phyloP scores from a whole-genome alignment of 2,797 vertebrate species.

The Eupleurogrammus muticus region DNA sequence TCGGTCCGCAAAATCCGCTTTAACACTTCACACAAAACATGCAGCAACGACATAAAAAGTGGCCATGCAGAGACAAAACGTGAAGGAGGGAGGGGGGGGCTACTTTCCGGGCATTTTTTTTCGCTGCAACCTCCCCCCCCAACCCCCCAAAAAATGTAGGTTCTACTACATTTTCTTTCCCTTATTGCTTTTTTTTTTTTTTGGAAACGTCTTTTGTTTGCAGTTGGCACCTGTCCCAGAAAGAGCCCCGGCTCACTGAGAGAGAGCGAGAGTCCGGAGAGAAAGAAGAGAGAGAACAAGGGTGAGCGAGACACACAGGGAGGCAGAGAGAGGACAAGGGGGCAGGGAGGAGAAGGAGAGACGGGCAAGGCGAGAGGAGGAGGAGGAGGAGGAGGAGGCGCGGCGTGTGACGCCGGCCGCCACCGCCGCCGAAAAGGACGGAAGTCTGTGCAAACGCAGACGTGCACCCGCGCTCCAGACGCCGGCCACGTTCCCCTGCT shows the following conservation, averaged over 20 bases:
- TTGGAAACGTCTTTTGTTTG: constrained; percentile 91
- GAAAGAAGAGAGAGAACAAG: constrained; percentile 68
- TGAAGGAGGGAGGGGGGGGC: background rate
- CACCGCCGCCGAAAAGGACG: constrained; percentile 20
- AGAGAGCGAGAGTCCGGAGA: constrained; percentile 63
- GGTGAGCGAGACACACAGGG: constrained; percentile 59
- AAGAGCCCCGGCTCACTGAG: constrained; percentile 77
- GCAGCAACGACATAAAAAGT: too few species aligned
- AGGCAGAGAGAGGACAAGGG: constrained; percentile 59
- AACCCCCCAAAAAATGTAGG: constrained; percentile 62
- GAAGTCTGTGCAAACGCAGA: constrained; percentile 53
- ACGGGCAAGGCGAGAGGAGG: constrained; percentile 62
- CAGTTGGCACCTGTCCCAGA: constrained; percentile 95
- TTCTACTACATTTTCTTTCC: constrained; percentile 68
- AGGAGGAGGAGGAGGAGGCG: constrained; percentile 63
- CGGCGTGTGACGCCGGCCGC: constrained; percentile 55
- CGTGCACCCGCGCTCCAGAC: constrained; percentile 39
- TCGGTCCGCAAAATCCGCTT: constrained; percentile 36
- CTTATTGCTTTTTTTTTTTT: constrained; percentile 83
- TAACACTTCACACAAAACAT: constrained; percentile 41
- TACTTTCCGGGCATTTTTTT: constrained; percentile 30
- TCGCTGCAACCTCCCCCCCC: constrained; percentile 47
- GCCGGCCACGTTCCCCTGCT: constrained; percentile 51
- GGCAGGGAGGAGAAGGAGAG: constrained; percentile 62
- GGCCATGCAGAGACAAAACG: constrained; percentile 5